These are phyloP conservation scores for Rhagium mordax DNA, from an alignment of 2,888 invertebrate species.

Conservation along the genomic window DNA sequence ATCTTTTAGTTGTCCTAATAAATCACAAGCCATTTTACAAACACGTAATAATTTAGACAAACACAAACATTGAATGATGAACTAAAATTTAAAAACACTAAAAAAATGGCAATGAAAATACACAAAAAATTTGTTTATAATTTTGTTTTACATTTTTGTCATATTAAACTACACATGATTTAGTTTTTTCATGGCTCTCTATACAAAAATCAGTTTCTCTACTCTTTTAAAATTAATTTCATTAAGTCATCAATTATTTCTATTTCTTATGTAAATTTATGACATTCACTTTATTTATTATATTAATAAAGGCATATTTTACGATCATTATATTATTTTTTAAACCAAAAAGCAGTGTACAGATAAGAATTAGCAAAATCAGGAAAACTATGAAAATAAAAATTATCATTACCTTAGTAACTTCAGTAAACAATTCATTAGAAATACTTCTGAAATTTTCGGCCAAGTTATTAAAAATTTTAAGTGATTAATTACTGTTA, in stretches of 20 bases:
- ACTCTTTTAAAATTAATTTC: neutral
- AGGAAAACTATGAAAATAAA: neutral
- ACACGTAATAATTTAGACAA: slow-evolving; percentile 41
- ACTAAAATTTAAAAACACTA: slow-evolving; percentile 45
- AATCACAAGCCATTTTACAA: slow-evolving; percentile 41
- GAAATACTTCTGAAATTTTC: slow-evolving; percentile 19
- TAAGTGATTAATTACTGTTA: slow-evolving; percentile 15
- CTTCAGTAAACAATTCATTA: slow-evolving; percentile 11
- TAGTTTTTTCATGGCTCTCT: slow-evolving; percentile 5
- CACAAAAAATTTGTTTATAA: slow-evolving; percentile 45
- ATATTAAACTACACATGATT: neutral
- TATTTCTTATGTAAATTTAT: neutral
- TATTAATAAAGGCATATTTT: neutral
- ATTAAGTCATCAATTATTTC: neutral
- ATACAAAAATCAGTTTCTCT: neutral
- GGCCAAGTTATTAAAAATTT: slow-evolving; percentile 22
- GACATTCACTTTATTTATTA: neutral
- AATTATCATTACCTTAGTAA: slow-evolving; percentile 16
- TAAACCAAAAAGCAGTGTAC: neutral
- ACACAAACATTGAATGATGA: slow-evolving; percentile 35
- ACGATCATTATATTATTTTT: neutral
- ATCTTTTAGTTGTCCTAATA: slow-evolving; percentile 37
- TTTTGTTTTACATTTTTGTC: slow-evolving; percentile 41
- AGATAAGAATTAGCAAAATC: neutral
- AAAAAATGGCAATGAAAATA: slow-evolving; percentile 37